Percentiles rank a stretch among this genome's conserved stretches.
Evolutionary conservation across 2,113 vertebrate species (phyloP).

Genomic region (Vicugna pacos): DNA sequence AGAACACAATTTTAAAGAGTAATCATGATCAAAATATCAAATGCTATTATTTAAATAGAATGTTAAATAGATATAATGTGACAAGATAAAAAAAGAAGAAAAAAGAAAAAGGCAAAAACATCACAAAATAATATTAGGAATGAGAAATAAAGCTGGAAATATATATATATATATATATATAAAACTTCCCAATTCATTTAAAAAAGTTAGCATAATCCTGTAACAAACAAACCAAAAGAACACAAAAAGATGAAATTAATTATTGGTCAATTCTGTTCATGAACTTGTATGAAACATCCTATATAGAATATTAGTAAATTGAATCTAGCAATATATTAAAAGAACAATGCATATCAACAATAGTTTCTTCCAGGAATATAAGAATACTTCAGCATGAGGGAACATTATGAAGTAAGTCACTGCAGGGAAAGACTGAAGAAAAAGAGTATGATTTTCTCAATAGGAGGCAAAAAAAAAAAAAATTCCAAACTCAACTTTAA

Average conservation of each 20-base stretch:
- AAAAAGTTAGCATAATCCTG: neutral
- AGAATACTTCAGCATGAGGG: neutral
- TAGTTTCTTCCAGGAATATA: neutral
- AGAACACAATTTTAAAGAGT: neutral
- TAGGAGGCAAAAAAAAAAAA: neutral
- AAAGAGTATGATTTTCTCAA: neutral
- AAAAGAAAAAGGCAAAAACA: neutral
- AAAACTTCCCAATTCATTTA: neutral
- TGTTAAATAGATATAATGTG: neutral
- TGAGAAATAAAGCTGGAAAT: neutral
- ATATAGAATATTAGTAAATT: neutral
- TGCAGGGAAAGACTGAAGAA: neutral
- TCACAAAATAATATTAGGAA: neutral
- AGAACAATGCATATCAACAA: neutral
- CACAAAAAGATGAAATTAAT: neutral
- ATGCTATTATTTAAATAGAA: slow-evolving; percentile 3
- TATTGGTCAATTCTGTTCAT: neutral
- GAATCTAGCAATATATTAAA: neutral
- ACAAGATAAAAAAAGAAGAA: neutral
- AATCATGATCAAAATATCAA: neutral
- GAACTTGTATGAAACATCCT: neutral
- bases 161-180: neutral
- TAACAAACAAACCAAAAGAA: neutral
- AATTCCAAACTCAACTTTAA: neutral
- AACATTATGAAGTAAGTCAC: neutral